Evolutionary conservation across 1,140 invertebrate genomes (phyloP).

Genomic region (Lasioglossum baleicum): DNA sequence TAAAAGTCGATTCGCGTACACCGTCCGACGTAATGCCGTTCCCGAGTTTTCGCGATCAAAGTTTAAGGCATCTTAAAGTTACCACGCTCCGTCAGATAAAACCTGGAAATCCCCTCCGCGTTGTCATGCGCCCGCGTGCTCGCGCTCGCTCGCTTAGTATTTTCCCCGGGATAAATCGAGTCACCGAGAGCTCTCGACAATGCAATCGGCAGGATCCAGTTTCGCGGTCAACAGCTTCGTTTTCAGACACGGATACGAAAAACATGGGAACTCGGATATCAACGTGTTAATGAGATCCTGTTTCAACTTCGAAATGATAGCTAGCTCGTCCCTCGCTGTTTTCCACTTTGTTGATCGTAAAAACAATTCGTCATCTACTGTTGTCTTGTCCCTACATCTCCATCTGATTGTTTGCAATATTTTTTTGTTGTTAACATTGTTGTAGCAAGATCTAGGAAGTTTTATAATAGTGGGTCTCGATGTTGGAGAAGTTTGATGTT

Average conservation of each 20-base stretch:
- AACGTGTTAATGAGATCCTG: background rate
- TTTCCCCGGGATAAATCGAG: slow-evolving; percentile 13
- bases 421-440: too few relatives aligned
- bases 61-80: slow-evolving; percentile 20
- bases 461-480: too few relatives aligned
- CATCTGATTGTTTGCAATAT: too few relatives aligned
- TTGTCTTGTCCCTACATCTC: too few relatives aligned
- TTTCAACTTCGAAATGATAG: background rate
- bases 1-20: slow-evolving; percentile 25
- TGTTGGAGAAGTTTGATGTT: too few relatives aligned
- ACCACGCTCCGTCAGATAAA: slow-evolving; percentile 6
- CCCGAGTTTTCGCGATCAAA: slow-evolving; percentile 16
- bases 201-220: background rate
- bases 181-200: background rate
- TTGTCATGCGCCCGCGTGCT: too few relatives aligned
- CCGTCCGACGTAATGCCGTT: background rate
- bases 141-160: background rate
- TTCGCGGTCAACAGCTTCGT: slow-evolving; percentile 14
- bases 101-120: background rate
- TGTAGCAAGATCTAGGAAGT: too few relatives aligned
- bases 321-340: too few relatives aligned
- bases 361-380: too few relatives aligned
- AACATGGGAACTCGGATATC: background rate
- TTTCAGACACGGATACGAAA: slow-evolving; percentile 6
- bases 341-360: too few relatives aligned